Base-by-base conservation (phyloP, 2,113 vertebrate species). In the Boleophthalmus pectinirostris region DNA sequence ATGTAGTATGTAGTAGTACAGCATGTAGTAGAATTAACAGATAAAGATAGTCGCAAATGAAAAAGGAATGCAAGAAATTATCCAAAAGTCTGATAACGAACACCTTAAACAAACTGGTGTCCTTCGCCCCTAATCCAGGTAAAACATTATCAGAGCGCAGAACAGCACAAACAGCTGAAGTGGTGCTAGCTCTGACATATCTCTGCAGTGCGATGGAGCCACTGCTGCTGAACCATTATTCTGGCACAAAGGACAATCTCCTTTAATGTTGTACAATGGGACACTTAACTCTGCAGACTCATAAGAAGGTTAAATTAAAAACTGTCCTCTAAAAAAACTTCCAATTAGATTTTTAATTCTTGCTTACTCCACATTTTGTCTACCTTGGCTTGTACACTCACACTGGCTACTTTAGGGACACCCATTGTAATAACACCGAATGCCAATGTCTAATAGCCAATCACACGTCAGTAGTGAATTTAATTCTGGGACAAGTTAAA, bases 321-420 rank as follows among this genome's bases (percentile, higher is more conserved):
- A 35, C 25, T 53, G 24, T 72, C n/a, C 46, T 20, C 61, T 25
- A 38, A 66, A 66, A 8, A 77, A 53, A 18, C 29, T 53, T 51
- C 13, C 51, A 45, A 47, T 58, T 12, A 43, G 57, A 63, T 29
- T 51, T 24, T 58, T 21, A 35, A 53, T 25, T 57, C 29, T 61
- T 64, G 33, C 11, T 33, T 24, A 49, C 35, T 47, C 45, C 43
- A 47, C 38, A 66, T 56, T 61, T 61, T 61, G 69, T 63, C 25
- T 72, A 51, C 33, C 10, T 21, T 9, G 18, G 74, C 70, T 66
- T 68, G 69, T 68, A 74, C 71, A 63, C 58, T 81, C 68, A 75
- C 69, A 64, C 54, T 79, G 25, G 58, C 58, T 33, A 61, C 58
- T 38, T 66, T 75, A 54, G 51, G n/a, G 51, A n/a, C 51, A 54